Evolutionary conservation across 2,888 invertebrate genomes (phyloP), one percentile per base, ranked within the genome.

Genomic region (Alloplasta piceator): DNA sequence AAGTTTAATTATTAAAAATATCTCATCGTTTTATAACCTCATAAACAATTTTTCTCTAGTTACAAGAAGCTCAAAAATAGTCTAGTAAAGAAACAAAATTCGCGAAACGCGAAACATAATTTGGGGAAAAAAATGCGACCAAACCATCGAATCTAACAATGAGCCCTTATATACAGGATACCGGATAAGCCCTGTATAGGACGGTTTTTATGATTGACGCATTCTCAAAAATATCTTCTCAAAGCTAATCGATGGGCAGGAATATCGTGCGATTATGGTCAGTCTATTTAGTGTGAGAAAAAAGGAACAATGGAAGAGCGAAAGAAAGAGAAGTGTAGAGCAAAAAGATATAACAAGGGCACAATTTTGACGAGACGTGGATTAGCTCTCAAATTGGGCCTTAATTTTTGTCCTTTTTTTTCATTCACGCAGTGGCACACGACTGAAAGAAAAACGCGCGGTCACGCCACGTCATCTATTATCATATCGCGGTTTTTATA

Each of bases 391-490:
- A 14, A 63, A 61, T n/a, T 26, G 26, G 26, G 63, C 76, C 63
- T 76, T 61, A 80, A 75, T 80, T 12, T 26, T 71, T n/a, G n/a
- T n/a, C n/a, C n/a, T n/a, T 66, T 70, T 68, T 46, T 71, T 46
- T 66, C 38, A 41, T 41, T 12, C 41, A 26, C 26, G 26, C 26
- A 56, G 39, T 58, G 73, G 80, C 76, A 77, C 76, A 73, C 77
- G 80, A 80, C 80, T 26, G 56, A 16, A 14, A n/a, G 68, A 73
- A 73, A 72, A 61, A 43, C 74, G 73, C 63, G 72, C 63, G 50
- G 68, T 43, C 76, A 80, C 77, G 80, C 80, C 80, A 80, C 16
- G 70, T 58, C 60, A 77, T 80, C 75, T 71, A 75, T 80, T 77
- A 76, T 64, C 46, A 39, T 36, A 6, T 72, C 10, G 26, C 26